These are phyloP conservation scores for Strigamia transsilvanica DNA, from an alignment of 2,888 invertebrate species.

Conservation along the genomic window DNA sequence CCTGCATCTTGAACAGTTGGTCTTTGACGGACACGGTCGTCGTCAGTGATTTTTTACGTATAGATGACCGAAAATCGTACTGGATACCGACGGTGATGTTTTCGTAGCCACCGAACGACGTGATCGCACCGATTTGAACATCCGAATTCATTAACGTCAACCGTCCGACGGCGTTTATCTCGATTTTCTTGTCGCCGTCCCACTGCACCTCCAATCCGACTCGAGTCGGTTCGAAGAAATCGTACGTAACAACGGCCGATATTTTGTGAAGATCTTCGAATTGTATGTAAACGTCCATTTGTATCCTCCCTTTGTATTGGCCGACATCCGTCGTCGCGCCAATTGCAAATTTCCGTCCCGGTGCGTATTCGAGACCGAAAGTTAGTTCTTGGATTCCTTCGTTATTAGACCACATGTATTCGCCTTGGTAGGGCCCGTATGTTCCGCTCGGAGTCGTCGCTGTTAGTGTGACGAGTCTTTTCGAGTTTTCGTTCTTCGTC, in stretches of 20 bases:
- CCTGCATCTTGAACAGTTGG: background rate
- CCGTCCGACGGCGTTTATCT: background rate
- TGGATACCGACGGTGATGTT: slow-evolving; percentile 50
- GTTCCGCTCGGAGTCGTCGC: background rate
- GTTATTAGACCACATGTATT: background rate
- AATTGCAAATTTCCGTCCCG: slow-evolving; percentile 45
- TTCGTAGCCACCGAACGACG: slow-evolving; percentile 57
- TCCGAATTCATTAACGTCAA: background rate
- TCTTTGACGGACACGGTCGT: background rate
- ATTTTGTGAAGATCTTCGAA: background rate
- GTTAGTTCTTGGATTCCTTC: background rate
- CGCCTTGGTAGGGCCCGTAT: slow-evolving; percentile 13
- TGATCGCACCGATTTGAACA: slow-evolving; percentile 48
- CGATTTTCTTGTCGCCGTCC: background rate
- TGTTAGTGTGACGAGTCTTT: background rate
- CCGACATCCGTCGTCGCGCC: background rate
- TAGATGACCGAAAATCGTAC: slow-evolving; percentile 48
- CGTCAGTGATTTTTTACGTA: background rate
- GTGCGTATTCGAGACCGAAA: background rate
- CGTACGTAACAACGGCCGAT: background rate
- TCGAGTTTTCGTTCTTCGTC: background rate
- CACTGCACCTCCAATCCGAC: background rate
- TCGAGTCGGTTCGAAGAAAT: background rate
- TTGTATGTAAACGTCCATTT: background rate
- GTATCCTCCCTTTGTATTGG: background rate